Evolutionary conservation across 1,140 invertebrate species (phyloP).

Genomic region (Agrypnia vestita): DNA sequence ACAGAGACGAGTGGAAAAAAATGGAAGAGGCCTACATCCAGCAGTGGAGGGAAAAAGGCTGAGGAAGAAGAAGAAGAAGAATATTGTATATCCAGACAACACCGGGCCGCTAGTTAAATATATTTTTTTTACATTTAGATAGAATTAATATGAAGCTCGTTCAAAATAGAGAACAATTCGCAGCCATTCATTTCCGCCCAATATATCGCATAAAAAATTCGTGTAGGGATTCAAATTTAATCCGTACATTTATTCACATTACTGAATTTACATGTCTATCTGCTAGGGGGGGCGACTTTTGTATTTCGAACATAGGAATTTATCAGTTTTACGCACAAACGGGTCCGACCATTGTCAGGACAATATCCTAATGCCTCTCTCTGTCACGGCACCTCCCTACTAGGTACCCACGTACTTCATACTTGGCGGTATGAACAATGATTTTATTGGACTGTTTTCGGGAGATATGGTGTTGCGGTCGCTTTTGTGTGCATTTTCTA

Average conservation of each 20-base stretch:
- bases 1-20: too few relatives aligned
- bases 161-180: too few relatives aligned
- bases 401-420: slow-evolving; percentile 17
- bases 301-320: slow-evolving; percentile 21
- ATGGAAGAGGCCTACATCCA: too few relatives aligned
- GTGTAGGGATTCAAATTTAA: neutral
- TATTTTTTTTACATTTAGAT: too few relatives aligned
- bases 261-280: slow-evolving; percentile 42
- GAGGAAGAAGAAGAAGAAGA: too few relatives aligned
- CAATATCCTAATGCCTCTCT: slow-evolving; percentile 22
- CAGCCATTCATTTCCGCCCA: too few relatives aligned
- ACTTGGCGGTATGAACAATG: neutral
- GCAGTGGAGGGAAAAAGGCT: too few relatives aligned
- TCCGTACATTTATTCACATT: slow-evolving; percentile 40
- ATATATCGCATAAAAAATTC: too few relatives aligned
- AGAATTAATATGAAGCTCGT: too few relatives aligned
- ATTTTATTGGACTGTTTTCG: neutral
- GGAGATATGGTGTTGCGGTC: neutral
- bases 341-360: slow-evolving; percentile 37
- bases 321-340: slow-evolving; percentile 50
- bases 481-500: too few relatives aligned
- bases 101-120: too few relatives aligned
- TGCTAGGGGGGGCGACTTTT: neutral
- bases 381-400: slow-evolving; percentile 17
- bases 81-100: too few relatives aligned